These are phyloP conservation scores for Ophioninae sp. DNA, from an alignment of 2,888 invertebrate species.

Conservation along the genomic window DNA sequence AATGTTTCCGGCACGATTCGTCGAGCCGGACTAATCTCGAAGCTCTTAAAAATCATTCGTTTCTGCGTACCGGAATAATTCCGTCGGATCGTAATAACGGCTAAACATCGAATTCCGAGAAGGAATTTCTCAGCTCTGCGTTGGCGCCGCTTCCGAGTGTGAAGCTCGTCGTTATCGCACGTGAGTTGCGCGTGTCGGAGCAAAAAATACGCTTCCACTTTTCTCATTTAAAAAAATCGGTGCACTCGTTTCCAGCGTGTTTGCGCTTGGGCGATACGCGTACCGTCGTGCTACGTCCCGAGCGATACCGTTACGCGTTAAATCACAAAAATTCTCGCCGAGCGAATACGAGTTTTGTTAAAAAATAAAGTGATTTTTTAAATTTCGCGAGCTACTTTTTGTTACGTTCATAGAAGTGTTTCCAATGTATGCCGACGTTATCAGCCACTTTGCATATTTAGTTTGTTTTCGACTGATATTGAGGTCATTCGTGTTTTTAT, in stretches of 20 bases:
- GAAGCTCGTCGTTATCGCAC: slow-evolving; percentile 23
- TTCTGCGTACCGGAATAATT: neutral
- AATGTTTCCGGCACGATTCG: neutral
- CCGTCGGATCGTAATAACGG: neutral
- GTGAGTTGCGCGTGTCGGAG: slow-evolving; percentile 11
- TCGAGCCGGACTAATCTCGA: neutral
- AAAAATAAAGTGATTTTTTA: no score
- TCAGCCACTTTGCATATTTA: no score
- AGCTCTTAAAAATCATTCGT: neutral
- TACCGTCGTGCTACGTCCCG: neutral
- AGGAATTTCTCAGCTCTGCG: slow-evolving; percentile 17
- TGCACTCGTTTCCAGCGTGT: slow-evolving; percentile 14
- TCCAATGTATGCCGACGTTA: no score
- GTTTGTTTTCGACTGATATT: no score
- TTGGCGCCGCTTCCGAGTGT: slow-evolving; percentile 32
- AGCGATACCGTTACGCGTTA: slow-evolving; percentile 15
- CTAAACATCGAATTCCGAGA: neutral
- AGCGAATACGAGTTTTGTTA: neutral
- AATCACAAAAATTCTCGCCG: neutral
- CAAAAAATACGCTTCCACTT: slow-evolving; percentile 25
- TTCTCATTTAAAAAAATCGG: slow-evolving; percentile 9
- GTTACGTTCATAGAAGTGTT: no score
- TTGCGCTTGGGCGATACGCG: slow-evolving; percentile 19
- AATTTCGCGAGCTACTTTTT: no score
- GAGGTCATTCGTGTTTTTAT: no score